Conservation (phyloP, 2,797 vertebrate species). For the Heterohyrax brucei region DNA sequence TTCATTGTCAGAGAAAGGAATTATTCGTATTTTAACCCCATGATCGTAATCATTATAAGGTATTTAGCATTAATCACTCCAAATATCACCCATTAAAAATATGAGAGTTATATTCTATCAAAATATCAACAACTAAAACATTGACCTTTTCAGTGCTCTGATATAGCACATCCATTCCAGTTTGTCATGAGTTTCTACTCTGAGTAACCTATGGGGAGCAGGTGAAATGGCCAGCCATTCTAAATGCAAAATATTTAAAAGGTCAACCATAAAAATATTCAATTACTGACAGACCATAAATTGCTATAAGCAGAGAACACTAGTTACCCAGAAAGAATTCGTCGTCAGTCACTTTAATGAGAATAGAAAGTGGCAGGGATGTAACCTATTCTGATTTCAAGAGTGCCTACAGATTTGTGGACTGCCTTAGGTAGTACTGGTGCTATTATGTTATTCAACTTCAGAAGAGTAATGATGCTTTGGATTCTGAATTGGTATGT, state of each 20-base stretch:
- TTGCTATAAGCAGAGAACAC: background rate
- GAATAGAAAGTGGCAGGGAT: conserved; percentile 46
- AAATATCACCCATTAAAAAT: conserved; percentile 59
- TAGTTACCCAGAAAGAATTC: background rate
- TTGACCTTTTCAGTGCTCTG: background rate
- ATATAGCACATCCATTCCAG: background rate
- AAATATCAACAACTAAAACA: conserved; percentile 37
- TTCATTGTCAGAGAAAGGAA: conserved; percentile 34
- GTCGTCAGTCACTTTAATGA: conserved; percentile 22
- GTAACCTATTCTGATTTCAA: conserved; percentile 24
- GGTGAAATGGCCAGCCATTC: background rate
- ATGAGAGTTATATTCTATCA: conserved; percentile 31
- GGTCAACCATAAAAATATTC: background rate
- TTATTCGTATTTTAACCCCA: conserved; percentile 13
- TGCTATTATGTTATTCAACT: background rate
- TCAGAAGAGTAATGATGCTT: background rate
- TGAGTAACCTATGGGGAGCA: background rate
- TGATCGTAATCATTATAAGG: conserved; percentile 17
- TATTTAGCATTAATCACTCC: conserved; percentile 48
- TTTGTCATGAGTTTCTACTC: conserved; percentile 29
- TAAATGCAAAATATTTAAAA: conserved; percentile 62
- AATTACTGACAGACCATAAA: conserved; percentile 4
- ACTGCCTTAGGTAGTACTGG: background rate
- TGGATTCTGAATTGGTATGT: background rate
- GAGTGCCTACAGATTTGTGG: background rate